These are phyloP conservation scores for Dryomyza anilis DNA, from an alignment of 2,888 invertebrate genomes.

Conservation along the genomic window DNA sequence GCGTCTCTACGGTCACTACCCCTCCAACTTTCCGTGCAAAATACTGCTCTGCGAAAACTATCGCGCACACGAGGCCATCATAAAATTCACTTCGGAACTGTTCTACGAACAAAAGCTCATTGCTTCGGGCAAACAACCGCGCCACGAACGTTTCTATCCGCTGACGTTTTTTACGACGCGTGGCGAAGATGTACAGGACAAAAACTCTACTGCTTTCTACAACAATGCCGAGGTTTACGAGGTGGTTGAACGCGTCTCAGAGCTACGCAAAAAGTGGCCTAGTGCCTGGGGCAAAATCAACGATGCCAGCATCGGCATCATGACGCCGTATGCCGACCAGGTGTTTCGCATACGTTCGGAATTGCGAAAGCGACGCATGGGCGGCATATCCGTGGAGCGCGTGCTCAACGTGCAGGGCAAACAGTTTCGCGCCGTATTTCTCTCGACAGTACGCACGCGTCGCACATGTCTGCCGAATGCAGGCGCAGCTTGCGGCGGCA, in stretches of 20 bases:
- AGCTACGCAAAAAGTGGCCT: conserved; percentile 77
- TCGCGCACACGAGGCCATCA: conserved; percentile 80
- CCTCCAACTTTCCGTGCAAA: conserved; percentile 75
- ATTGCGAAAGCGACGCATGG: conserved; percentile 73
- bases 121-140: conserved; percentile 73
- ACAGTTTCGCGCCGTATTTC: conserved; percentile 81
- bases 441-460: conserved; percentile 76
- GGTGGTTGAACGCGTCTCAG: conserved; percentile 75
- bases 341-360: conserved; percentile 76
- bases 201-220: conserved; percentile 78
- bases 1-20: conserved; percentile 78
- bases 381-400: conserved; percentile 79
- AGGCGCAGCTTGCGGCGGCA: conserved; percentile 27
- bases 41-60: conserved; percentile 83
- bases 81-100: conserved; percentile 79
- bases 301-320: conserved; percentile 81
- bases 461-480: conserved; percentile 67
- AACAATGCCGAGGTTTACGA: conserved; percentile 83
- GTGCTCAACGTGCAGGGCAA: conserved; percentile 87
- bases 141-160: conserved; percentile 74
- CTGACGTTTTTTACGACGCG: conserved; percentile 80
- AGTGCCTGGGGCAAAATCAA: conserved; percentile 74
- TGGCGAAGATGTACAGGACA: conserved; percentile 80
- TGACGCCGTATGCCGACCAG: conserved; percentile 85
- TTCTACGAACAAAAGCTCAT: conserved; percentile 80